A percentile compares a stretch with the other conserved stretches of the same genome.
These are phyloP conservation scores for Hipparchia semele DNA, from an alignment of 2,888 invertebrate species.

Conservation along the genomic window DNA sequence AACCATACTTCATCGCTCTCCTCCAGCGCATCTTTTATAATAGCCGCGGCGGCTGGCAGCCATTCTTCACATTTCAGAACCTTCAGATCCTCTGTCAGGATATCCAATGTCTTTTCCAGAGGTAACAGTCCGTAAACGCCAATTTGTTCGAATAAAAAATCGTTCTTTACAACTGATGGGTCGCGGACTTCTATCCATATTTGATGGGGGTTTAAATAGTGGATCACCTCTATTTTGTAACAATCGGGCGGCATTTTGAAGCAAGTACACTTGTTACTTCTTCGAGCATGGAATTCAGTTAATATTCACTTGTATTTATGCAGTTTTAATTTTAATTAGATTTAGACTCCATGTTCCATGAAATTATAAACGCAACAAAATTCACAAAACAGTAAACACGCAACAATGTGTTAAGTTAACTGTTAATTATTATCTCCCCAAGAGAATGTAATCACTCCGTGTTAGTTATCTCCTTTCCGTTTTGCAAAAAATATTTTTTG, in stretches of 20 bases:
- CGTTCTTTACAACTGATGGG: slow-evolving; percentile 36
- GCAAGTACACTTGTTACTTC: neutral
- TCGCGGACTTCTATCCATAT: slow-evolving; percentile 61
- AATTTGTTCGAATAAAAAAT: slow-evolving; percentile 60
- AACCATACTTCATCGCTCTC: slow-evolving; percentile 57
- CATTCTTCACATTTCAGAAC: slow-evolving; percentile 50
- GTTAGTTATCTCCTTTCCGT: no score
- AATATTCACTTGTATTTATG: no score
- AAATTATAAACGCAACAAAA: no score
- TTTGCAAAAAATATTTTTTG: no score
- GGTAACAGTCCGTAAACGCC: slow-evolving; percentile 67
- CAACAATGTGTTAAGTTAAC: no score
- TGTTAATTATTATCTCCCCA: no score
- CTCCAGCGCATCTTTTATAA: slow-evolving; percentile 50
- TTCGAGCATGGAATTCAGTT: neutral
- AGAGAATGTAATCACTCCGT: no score
- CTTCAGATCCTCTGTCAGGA: slow-evolving; percentile 44
- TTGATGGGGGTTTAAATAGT: slow-evolving; percentile 63
- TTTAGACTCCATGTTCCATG: no score
- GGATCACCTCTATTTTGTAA: slow-evolving; percentile 61
- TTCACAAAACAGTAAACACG: no score
- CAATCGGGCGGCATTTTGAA: slow-evolving; percentile 45
- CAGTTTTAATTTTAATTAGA: no score
- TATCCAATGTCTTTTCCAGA: slow-evolving; percentile 48
- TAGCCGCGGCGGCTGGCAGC: slow-evolving; percentile 52